phyloP scores from a whole-genome alignment of 2,113 vertebrate genomes.

The Tupaia chinensis region DNA sequence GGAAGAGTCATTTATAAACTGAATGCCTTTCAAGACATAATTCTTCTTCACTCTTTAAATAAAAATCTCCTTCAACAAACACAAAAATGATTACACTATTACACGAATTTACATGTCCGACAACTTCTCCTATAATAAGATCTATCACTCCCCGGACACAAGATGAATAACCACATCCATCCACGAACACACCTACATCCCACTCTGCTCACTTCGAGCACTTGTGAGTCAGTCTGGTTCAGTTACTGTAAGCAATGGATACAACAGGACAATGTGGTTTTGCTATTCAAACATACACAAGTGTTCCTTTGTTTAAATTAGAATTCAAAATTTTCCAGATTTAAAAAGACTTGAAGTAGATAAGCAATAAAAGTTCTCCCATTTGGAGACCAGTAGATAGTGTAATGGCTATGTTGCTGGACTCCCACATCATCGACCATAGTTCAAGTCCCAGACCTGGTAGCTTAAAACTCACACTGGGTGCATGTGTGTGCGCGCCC shows the following conservation, averaged over 20 bases:
- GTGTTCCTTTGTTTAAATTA: conserved; percentile 59
- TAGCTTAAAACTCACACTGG: too few relatives aligned
- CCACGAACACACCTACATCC: conserved; percentile 69
- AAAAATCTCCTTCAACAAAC: conserved; percentile 19
- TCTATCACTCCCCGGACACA: neutral
- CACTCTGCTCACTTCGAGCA: conserved; percentile 59
- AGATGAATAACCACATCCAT: neutral
- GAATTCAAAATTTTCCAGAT: conserved; percentile 45
- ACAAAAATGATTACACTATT: neutral
- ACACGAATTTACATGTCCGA: neutral
- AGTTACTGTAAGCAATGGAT: conserved; percentile 71
- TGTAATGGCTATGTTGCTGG: too few relatives aligned
- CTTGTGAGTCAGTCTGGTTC: conserved; percentile 66
- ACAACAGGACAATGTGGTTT: conserved; percentile 80
- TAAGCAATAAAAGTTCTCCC: conserved; percentile 5
- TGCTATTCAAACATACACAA: conserved; percentile 77
- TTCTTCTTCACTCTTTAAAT: neutral
- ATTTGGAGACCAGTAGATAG: neutral
- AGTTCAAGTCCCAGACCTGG: too few relatives aligned
- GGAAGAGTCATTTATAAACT: conserved; percentile 11
- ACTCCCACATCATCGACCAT: too few relatives aligned
- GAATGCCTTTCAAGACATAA: conserved; percentile 31
- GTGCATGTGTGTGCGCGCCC: too few relatives aligned
- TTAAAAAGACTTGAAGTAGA: conserved; percentile 6
- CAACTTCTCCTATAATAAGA: neutral